Evolutionary conservation across 2,113 vertebrate genomes (phyloP), one percentile per base, ranked within the genome.

Genomic region (Crypturellus undulatus): DNA sequence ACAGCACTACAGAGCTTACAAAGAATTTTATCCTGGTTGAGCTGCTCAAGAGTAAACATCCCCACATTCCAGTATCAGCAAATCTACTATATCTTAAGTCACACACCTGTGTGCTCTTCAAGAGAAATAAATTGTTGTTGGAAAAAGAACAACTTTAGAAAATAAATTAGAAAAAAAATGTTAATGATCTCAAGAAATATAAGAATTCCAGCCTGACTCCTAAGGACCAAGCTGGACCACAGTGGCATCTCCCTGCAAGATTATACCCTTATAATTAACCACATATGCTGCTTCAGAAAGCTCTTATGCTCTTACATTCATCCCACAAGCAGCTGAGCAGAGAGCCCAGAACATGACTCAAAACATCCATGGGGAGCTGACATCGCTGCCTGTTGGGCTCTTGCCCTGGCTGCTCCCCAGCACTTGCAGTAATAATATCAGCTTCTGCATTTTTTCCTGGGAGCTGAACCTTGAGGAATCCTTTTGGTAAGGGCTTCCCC

Each of bases 241-340:
- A 47, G 22, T 42, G 83, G 52, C 45, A 22, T 21, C 51, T 43
- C 6, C 42, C 72, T 93, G 56, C 60, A n/a, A 90, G 86, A 92
- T 90, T 85, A 86, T 68, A 86, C 42, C 68, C 69, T 86, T 77
- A 75, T 88, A 95, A 78, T 88, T 94, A 51, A 38, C 72, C 42
- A 20, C 72, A 67, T 7, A 63, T 60, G 30, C 86, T 84, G 83
- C 65, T 93, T 32, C 32, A 51, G 88, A 84, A 92, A 90, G 88
- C 69, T 90, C 88, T 86, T 93, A 96, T 89, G 90, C 88, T 96
- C 77, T 94, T 58, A 60, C 90, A 42, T 77, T 92, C 90, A 58
- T 94, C 89, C 91, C 89, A 96, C 52, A 1, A 95, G 80, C 32
- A 78, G 83, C 30, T 78, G 56, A 94, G 86, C 75, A 95, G 86